Base-by-base conservation (phyloP, 2,113 vertebrate species). In the Hoplias malabaricus region DNA sequence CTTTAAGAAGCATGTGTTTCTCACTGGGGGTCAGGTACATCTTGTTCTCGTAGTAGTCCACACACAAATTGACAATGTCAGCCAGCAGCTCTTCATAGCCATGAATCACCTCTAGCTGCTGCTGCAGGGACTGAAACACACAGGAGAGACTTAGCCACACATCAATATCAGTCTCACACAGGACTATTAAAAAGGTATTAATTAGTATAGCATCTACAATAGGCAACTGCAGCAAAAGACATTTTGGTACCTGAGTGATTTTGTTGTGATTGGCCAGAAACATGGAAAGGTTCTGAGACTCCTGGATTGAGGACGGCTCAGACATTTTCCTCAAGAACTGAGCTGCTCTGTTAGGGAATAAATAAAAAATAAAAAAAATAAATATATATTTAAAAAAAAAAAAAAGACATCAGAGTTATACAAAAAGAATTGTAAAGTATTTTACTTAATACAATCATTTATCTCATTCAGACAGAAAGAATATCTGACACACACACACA, bases 241-340 rank as follows among this genome's bases (percentile, higher is more conserved):
- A 5, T 19, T 23, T 2, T 0, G 4, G 7, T 74, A 99, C 96
- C 88, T 98, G 97, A 0, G 97, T 99, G 87, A 99, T 99, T 90
- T 99, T 99, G 93, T 99, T 99, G 90, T 99, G 98, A 88, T 98
- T 99, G 62, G 98, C 97, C 87, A 99, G 91, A 85, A 99, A 98
- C 96, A 99, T 99, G 83, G 98, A 99, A 63, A 99, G 86, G 75
- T 99, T 99, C 92, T 99, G 98, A 4, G 97, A 99, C 86, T 99
- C 98, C 87, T 99, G 98, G 80, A 99, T 98, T 62, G 98, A 98
- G 12, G 98, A 95, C 1, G 98, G 97, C 81, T 99, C 98, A 0
- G 98, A 96, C 98, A 99, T 99, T 87, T 99, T 99, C 43, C 98
- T 87, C 73, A 99, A 90, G 87, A 99, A 99, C 89, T 99, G 97